phyloP scores from a whole-genome alignment of 2,113 vertebrate genomes.

The Beaufortia kweichowensis region DNA sequence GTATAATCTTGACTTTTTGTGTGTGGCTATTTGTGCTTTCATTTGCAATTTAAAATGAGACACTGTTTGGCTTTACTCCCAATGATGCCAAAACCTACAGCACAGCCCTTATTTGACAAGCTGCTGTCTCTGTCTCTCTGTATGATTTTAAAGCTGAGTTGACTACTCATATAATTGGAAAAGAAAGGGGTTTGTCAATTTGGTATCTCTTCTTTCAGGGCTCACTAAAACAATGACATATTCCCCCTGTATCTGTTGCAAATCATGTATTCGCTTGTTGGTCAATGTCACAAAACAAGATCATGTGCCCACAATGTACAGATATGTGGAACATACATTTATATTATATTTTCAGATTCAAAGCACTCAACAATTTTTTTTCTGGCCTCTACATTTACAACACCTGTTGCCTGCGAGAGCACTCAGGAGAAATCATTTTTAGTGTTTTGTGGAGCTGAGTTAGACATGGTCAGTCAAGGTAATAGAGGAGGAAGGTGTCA shows the following conservation, averaged over 20 bases:
- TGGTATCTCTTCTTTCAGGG: conserved; percentile 14
- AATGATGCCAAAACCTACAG: background rate
- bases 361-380: conserved; percentile 31
- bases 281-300: conserved; percentile 4
- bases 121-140: conserved; percentile 16
- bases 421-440: conserved; percentile 31
- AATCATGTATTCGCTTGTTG: conserved; percentile 10
- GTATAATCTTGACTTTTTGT: too few species aligned
- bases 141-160: conserved; percentile 33
- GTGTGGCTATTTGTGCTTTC: too few species aligned
- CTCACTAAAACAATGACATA: too few species aligned
- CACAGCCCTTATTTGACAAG: conserved; percentile 2
- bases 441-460: background rate
- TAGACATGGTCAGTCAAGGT: conserved; percentile 23
- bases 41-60: too few species aligned
- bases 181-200: conserved; percentile 21
- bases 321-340: background rate
- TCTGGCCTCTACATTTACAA: too few species aligned
- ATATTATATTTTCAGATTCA: conserved; percentile 28
- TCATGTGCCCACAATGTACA: background rate
- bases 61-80: background rate
- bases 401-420: conserved; percentile 29
- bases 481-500: conserved; percentile 21
- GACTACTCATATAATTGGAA: conserved; percentile 1
- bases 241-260: background rate